A percentile compares a stretch with the other conserved stretches of the same genome.
Conservation (phyloP, 1,140 invertebrate genomes). For the Leptonema lineaticorne region DNA sequence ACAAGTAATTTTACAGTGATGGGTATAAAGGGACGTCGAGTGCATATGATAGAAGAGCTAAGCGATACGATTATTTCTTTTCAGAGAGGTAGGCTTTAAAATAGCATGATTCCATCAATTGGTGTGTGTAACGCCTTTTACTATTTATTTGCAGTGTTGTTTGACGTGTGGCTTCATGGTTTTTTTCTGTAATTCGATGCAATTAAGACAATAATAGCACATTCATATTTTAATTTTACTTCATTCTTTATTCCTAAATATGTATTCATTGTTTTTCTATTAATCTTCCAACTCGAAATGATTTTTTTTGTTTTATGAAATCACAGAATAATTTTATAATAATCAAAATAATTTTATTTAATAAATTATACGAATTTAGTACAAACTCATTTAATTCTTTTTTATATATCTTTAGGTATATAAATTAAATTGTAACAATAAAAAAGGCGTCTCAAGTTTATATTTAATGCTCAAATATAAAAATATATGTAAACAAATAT, state of each 20-base stretch:
- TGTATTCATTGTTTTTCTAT: not conserved
- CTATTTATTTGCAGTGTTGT: not conserved
- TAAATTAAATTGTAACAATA: too few species aligned
- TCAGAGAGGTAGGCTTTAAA: slow-evolving; percentile 82
- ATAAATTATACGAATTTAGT: too few species aligned
- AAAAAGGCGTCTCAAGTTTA: too few species aligned
- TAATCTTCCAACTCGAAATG: too few species aligned
- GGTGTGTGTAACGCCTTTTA: slow-evolving; percentile 36
- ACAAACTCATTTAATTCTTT: too few species aligned
- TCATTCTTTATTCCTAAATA: not conserved
- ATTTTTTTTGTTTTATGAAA: too few species aligned
- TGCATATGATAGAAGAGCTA: slow-evolving; percentile 97
- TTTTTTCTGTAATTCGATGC: not conserved
- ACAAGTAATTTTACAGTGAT: slow-evolving; percentile 74
- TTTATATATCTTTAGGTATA: too few species aligned
- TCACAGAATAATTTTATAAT: too few species aligned
- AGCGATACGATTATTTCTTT: slow-evolving; percentile 97
- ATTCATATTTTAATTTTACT: not conserved
- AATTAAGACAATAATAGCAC: not conserved
- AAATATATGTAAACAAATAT: too few species aligned
- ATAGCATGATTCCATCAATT: not conserved
- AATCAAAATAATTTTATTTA: too few species aligned
- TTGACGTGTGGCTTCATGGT: not conserved
- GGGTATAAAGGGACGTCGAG: slow-evolving; percentile 95
- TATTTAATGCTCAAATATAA: too few species aligned